These are phyloP conservation scores for Eupsilia transversa DNA, from an alignment of 2,888 invertebrate genomes.

Conservation along the genomic window DNA sequence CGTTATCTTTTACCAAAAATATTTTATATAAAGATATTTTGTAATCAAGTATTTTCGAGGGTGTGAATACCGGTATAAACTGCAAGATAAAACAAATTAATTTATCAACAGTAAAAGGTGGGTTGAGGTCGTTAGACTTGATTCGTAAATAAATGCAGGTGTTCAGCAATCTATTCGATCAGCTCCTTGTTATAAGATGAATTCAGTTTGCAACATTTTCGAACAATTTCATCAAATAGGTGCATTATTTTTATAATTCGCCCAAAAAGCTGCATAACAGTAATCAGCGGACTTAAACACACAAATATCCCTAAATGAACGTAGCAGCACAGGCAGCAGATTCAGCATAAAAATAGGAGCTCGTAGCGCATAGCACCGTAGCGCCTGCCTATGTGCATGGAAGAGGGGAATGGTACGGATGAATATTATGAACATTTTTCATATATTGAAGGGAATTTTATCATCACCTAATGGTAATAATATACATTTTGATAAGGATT, in stretches of 20 bases:
- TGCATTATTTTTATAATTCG: background rate
- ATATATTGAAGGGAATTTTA: background rate
- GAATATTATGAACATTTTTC: background rate
- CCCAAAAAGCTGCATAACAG: background rate
- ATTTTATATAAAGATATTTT: too few relatives aligned
- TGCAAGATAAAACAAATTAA: conserved; percentile 44
- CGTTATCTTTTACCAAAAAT: too few relatives aligned
- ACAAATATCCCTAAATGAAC: conserved; percentile 6
- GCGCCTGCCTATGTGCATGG: conserved; percentile 21
- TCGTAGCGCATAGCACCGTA: conserved; percentile 34
- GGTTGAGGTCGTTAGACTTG: conserved; percentile 48
- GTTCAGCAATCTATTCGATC: conserved; percentile 28
- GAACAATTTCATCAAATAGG: background rate
- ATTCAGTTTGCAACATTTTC: conserved; percentile 5
- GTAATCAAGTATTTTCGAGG: conserved; percentile 3
- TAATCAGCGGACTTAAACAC: conserved; percentile 2
- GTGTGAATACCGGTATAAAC: conserved; percentile 30
- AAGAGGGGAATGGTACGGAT: background rate
- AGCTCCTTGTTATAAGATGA: background rate
- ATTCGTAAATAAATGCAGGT: conserved; percentile 57
- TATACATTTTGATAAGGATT: background rate
- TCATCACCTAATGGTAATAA: background rate
- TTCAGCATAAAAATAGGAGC: conserved; percentile 8
- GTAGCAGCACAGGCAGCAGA: too few relatives aligned
- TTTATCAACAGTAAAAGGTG: conserved; percentile 35